phyloP scores from a whole-genome alignment of 1,140 invertebrate species.

The Bombus vancouverensis region DNA sequence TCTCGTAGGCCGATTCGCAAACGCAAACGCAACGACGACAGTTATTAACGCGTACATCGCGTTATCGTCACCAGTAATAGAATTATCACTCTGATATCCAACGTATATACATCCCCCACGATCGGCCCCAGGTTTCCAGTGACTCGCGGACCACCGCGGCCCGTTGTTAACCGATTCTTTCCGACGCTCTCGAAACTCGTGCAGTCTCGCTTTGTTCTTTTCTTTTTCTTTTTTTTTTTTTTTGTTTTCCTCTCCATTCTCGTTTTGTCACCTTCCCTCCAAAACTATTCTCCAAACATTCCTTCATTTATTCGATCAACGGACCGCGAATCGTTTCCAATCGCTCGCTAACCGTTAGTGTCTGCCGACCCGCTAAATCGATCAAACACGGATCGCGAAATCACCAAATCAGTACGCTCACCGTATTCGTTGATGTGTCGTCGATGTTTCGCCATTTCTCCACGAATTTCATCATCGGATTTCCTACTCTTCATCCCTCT shows the following conservation, averaged over 20 bases:
- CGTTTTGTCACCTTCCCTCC: neutral
- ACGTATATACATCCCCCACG: constrained; percentile 76
- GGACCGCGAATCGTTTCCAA: neutral
- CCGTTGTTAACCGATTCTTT: constrained; percentile 63
- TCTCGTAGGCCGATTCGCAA: neutral
- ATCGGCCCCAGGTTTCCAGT: constrained; percentile 73
- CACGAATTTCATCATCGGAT: constrained; percentile 39
- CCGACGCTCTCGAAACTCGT: neutral
- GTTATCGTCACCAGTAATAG: constrained; percentile 73
- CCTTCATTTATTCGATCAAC: neutral
- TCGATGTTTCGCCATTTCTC: constrained; percentile 56
- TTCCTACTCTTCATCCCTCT: constrained; percentile 62
- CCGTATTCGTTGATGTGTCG: constrained; percentile 61
- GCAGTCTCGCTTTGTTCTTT: neutral
- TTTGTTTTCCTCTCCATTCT: neutral
- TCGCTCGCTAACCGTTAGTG: neutral
- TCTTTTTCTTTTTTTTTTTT: neutral
- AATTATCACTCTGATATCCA: constrained; percentile 79
- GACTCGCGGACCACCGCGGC: constrained; percentile 73
- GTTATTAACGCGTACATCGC: constrained; percentile 50
- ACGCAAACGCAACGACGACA: constrained; percentile 1
- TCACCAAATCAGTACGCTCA: constrained; percentile 61
- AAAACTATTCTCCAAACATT: neutral
- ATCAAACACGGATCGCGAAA: constrained; percentile 4
- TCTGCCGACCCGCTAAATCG: neutral